phyloP scores from a whole-genome alignment of 1,140 invertebrate species.

The Drosophila novamexicana region DNA sequence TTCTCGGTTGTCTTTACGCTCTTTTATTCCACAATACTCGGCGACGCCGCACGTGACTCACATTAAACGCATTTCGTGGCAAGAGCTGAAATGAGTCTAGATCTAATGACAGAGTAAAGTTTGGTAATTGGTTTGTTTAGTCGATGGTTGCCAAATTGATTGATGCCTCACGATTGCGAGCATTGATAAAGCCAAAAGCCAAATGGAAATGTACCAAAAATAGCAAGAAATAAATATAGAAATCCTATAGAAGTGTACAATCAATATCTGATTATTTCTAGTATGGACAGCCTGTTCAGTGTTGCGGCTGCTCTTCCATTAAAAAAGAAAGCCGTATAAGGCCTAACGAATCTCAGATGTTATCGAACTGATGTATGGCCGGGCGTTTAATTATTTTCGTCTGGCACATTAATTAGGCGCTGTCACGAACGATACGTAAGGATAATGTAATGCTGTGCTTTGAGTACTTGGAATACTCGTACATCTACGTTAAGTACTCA shows the following conservation, averaged over 20 bases:
- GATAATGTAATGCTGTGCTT: neutral
- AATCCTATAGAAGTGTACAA: neutral
- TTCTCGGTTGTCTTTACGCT: neutral
- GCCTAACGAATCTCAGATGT: neutral
- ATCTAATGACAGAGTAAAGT: neutral
- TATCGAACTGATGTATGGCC: slow-evolving; percentile 23
- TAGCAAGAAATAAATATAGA: slow-evolving; percentile 32
- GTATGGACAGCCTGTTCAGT: slow-evolving; percentile 3
- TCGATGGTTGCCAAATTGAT: slow-evolving; percentile 34
- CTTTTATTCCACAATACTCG: slow-evolving; percentile 41
- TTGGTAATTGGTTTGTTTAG: slow-evolving; percentile 30
- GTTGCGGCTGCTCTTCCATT: neutral
- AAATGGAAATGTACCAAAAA: slow-evolving; percentile 28
- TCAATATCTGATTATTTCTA: slow-evolving; percentile 1
- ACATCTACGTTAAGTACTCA: neutral
- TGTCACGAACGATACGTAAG: neutral
- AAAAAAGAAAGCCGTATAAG: slow-evolving; percentile 11
- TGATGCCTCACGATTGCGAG: neutral
- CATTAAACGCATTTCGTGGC: slow-evolving; percentile 47
- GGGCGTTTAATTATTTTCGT: neutral
- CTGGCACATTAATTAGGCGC: slow-evolving; percentile 9
- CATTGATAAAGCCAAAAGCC: slow-evolving; percentile 12
- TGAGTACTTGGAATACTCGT: neutral
- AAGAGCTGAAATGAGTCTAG: neutral
- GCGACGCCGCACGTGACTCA: slow-evolving; percentile 60